Base-by-base conservation (phyloP, 2,888 invertebrate genomes). In the Pilophorus perplexus region DNA sequence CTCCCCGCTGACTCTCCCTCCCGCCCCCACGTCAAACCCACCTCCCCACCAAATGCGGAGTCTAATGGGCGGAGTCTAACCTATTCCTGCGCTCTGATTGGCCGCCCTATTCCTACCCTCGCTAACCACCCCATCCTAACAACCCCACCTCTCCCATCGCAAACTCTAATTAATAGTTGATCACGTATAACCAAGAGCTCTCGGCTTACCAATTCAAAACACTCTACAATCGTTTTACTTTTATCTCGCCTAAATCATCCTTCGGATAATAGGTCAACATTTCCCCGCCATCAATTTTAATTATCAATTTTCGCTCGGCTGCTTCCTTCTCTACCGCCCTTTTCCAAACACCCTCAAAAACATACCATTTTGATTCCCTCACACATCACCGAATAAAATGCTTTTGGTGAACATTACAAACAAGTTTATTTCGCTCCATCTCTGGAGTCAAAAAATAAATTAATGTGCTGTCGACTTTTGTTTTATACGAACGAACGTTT, bases 151-250 rank as follows among this genome's bases (percentile, higher is more conserved):
- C 54, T 25, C n/a, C 28, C 40, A n/a, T 4, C 54, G 5, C 22
- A n/a, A n/a, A n/a, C 65, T 55, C 25, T 65, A 65, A 65, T 65
- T 65, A 65, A 54, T 65, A 55, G 65, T 54, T 65, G 54, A 65
- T 65, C 65, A 27, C 54, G 25, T 40, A 52, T 44, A 65, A 65
- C 65, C 65, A 28, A 52, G 40, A 48, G 65, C 27, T 28, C 54
- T 65, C 50, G 65, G 65, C 54, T 65, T 55, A 65, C 65, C 55
- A 65, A 65, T 65, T 65, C 65, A 65, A 65, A 65, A 65, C 65
- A 65, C 28, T 55, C 23, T 16, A 65, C 55, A 42, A 55, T 27
- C 54, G 42, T 54, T 65, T 65, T 64, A 64, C 38, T 64, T 64
- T 48, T 37, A 18, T 22, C 62, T 23, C 46, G 33, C 62, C 33